A percentile compares a stretch with the other conserved stretches of the same genome.
phyloP scores from a whole-genome alignment of 1,140 invertebrate genomes.

The Asbolus verrucosus region DNA sequence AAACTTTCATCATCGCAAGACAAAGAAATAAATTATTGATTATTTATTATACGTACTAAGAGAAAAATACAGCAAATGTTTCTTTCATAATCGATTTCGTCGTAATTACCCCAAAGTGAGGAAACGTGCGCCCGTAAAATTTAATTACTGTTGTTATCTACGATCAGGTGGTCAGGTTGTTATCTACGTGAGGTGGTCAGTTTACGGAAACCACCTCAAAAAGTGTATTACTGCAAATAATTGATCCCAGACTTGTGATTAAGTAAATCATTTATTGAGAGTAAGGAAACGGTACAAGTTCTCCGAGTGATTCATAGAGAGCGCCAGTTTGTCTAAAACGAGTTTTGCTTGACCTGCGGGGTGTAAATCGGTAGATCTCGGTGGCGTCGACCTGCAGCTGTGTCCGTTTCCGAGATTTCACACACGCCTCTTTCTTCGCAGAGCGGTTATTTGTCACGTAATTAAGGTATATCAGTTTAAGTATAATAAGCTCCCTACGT shows the following conservation, averaged over 20 bases:
- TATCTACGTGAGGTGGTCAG: too few species aligned
- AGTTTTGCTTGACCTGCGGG: too few species aligned
- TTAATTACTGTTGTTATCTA: slow-evolving; percentile 24
- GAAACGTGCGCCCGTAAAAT: slow-evolving; percentile 9
- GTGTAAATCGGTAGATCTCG: too few species aligned
- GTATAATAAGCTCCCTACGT: too few species aligned
- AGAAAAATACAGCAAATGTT: too few species aligned
- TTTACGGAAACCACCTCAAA: too few species aligned
- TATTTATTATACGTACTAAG: slow-evolving; percentile 3
- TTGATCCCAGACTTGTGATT: slow-evolving; percentile 3
- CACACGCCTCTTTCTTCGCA: slow-evolving; percentile 26
- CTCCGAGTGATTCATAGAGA: slow-evolving; percentile 1
- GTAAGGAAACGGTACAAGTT: too few species aligned
- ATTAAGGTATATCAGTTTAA: too few species aligned
- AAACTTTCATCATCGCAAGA: slow-evolving; percentile 9
- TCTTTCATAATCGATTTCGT: slow-evolving; percentile 23
- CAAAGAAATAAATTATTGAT: slow-evolving; percentile 4
- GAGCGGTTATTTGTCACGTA: not conserved
- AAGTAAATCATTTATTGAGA: too few species aligned
- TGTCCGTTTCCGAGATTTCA: slow-evolving; percentile 10
- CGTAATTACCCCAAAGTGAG: not conserved
- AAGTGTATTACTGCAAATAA: slow-evolving; percentile 22
- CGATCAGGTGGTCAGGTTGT: not conserved
- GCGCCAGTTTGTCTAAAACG: slow-evolving; percentile 2
- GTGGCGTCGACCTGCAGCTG: too few species aligned